Percentiles rank a stretch among this genome's conserved stretches.
Conservation (phyloP, 2,888 invertebrate species). For the Thelaira solivaga region DNA sequence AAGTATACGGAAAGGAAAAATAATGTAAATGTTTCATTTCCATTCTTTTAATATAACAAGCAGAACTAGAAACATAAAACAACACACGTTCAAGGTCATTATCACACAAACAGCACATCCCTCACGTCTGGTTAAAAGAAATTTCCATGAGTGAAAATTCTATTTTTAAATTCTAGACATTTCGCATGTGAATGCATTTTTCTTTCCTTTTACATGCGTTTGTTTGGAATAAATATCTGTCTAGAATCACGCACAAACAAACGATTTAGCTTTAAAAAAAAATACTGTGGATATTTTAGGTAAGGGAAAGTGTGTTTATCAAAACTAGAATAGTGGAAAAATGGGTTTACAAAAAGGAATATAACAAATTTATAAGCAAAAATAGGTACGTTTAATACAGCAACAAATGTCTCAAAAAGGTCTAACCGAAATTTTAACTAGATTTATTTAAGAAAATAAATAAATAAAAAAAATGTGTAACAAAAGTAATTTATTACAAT, state of each 20-base stretch:
- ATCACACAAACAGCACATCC: conserved; percentile 47
- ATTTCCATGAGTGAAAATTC: conserved; percentile 27
- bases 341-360: no score
- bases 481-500: no score
- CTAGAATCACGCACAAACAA: conserved; percentile 22
- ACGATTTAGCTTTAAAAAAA: not conserved
- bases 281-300: conserved; percentile 11
- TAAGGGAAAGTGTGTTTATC: not conserved
- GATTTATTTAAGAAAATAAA: no score
- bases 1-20: not conserved
- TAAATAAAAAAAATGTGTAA: no score
- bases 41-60: not conserved
- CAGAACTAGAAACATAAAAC: not conserved
- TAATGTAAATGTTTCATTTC: conserved; percentile 12
- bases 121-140: conserved; percentile 13
- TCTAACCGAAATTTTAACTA: no score
- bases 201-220: conserved; percentile 26
- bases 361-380: no score
- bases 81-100: conserved; percentile 59
- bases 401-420: no score
- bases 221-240: conserved; percentile 40
- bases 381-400: no score
- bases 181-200: conserved; percentile 20
- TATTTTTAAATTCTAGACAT: conserved; percentile 38
- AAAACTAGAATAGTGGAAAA: no score